phyloP scores from a whole-genome alignment of 2,113 vertebrate genomes.

The Dipodomys stephensi region DNA sequence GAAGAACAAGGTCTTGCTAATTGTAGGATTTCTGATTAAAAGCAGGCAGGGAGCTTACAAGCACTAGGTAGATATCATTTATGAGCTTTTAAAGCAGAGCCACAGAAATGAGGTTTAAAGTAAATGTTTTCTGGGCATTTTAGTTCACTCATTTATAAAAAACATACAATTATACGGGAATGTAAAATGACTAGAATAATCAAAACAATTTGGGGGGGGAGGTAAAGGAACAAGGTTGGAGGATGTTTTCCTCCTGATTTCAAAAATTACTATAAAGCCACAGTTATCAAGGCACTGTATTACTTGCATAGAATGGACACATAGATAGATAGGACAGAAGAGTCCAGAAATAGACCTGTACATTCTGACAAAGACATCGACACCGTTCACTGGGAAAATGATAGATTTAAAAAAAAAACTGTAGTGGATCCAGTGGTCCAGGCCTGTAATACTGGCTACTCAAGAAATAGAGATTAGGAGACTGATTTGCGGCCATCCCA shows the following conservation, averaged over 20 bases:
- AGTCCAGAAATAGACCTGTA: background rate
- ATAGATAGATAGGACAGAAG: background rate
- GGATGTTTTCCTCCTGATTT: constrained; percentile 1
- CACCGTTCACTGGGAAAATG: constrained; percentile 8
- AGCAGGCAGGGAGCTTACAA: background rate
- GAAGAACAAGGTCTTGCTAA: background rate
- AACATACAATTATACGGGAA: constrained; percentile 30
- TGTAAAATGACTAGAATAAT: constrained; percentile 23
- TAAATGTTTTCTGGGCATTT: background rate
- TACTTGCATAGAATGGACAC: constrained; percentile 4
- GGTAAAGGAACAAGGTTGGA: background rate
- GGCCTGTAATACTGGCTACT: too few relatives aligned
- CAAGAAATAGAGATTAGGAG: too few relatives aligned
- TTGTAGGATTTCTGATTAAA: constrained; percentile 30
- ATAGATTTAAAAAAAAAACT: background rate
- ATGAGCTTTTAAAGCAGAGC: constrained; percentile 28
- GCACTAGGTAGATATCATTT: constrained; percentile 13
- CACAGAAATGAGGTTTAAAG: constrained; percentile 45
- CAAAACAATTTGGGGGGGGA: constrained; percentile 17
- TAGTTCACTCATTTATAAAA: constrained; percentile 51
- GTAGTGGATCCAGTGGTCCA: too few relatives aligned
- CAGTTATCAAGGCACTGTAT: background rate
- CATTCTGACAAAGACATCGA: constrained; percentile 9
- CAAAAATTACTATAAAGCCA: constrained; percentile 48
- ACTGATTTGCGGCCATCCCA: too few relatives aligned